Evolutionary conservation across 2,113 vertebrate species (phyloP).

Genomic region (Salvator merianae): DNA sequence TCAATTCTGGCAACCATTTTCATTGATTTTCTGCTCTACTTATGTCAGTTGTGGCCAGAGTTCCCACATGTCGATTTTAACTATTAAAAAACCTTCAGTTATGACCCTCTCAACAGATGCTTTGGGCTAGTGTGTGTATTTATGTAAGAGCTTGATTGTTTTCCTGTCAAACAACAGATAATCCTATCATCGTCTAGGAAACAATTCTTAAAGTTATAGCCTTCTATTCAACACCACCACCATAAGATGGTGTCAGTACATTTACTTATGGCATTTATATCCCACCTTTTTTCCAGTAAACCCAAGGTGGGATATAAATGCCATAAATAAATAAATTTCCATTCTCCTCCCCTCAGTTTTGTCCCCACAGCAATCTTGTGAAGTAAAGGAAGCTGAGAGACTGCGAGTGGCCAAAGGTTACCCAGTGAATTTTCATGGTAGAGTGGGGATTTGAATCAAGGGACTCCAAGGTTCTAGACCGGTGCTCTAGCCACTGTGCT

Average conservation of each 20-base stretch:
- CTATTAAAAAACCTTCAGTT: constrained; percentile 1
- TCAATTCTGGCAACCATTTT: constrained; percentile 53
- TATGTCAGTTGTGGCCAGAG: constrained; percentile 5
- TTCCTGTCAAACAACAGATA: background rate
- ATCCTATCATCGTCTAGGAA: background rate
- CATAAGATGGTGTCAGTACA: background rate
- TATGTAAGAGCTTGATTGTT: background rate
- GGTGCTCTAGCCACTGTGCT: no score
- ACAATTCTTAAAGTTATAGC: background rate
- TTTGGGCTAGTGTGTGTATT: background rate
- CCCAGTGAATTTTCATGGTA: no score
- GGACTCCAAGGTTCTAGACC: no score
- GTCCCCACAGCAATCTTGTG: no score
- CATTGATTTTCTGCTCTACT: constrained; percentile 65
- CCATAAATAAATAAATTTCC: no score
- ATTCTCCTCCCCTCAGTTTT: no score
- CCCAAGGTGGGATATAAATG: no score
- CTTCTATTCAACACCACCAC: background rate
- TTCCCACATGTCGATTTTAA: background rate
- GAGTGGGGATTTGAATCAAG: no score
- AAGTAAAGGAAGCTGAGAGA: no score
- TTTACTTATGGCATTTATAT: background rate
- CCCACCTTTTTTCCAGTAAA: no score
- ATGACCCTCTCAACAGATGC: background rate
- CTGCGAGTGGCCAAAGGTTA: no score